A percentile compares a stretch with the other conserved stretches of the same genome.
These are phyloP conservation scores for Sciaenops ocellatus DNA, from an alignment of 2,797 vertebrate genomes.

Conservation along the genomic window DNA sequence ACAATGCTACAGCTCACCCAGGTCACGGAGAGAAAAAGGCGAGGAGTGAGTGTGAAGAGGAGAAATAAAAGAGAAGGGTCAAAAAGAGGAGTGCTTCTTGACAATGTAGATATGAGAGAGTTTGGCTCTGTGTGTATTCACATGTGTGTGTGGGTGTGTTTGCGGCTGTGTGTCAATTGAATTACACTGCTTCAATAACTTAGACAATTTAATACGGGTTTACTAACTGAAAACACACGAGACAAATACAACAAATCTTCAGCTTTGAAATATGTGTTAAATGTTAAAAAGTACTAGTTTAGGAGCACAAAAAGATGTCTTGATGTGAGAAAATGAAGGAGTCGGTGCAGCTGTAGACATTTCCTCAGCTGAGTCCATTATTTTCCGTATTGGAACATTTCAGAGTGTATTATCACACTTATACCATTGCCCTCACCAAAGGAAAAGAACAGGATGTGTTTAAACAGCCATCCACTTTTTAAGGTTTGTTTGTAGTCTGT, in stretches of 20 bases:
- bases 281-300: neutral
- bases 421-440: neutral
- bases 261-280: neutral
- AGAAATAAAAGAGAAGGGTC: constrained; percentile 65
- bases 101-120: constrained; percentile 66
- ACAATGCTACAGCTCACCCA: constrained; percentile 66
- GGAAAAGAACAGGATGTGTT: constrained; percentile 1
- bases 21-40: constrained; percentile 70
- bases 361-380: neutral
- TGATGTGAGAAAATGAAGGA: too few relatives aligned
- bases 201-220: neutral
- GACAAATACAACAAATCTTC: neutral
- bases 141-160: constrained; percentile 16
- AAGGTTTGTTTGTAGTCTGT: neutral
- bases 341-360: neutral
- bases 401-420: neutral
- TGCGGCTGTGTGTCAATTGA: neutral
- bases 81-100: constrained; percentile 68
- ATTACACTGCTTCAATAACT: neutral
- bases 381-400: neutral
- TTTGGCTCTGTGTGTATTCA: constrained; percentile 19
- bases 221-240: neutral
- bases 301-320: neutral
- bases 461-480: neutral
- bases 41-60: constrained; percentile 67